Percentiles rank a stretch among this genome's conserved stretches.
Evolutionary conservation across 2,888 invertebrate species (phyloP).

Genomic region (Phaonia tiefii): DNA sequence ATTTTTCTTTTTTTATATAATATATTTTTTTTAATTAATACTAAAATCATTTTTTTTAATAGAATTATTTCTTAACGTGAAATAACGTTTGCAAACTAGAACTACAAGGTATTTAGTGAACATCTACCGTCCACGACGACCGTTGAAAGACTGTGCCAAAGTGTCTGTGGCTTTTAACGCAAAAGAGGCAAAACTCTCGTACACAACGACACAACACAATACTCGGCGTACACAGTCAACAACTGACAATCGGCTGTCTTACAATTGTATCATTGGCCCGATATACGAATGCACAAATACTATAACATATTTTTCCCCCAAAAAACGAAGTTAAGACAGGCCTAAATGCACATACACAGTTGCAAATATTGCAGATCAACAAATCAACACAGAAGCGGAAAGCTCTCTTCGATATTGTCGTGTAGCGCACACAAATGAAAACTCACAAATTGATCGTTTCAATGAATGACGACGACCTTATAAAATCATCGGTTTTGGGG

Average conservation of each 20-base stretch:
- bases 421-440: not conserved
- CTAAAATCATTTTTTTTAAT: too few relatives aligned
- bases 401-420: not conserved
- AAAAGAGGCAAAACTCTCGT: not conserved
- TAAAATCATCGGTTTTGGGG: not conserved
- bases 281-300: not conserved
- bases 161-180: constrained; percentile 61
- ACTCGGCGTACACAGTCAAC: not conserved
- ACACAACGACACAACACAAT: too few relatives aligned
- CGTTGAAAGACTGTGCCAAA: constrained; percentile 69
- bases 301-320: not conserved
- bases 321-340: not conserved
- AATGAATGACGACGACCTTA: constrained; percentile 22
- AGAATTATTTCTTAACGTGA: too few relatives aligned
- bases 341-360: not conserved
- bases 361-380: not conserved
- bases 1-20: too few relatives aligned
- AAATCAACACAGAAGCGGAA: constrained; percentile 15
- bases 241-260: not conserved
- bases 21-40: too few relatives aligned
- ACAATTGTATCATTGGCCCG: constrained; percentile 3
- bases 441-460: constrained; percentile 24
- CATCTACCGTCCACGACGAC: constrained; percentile 64
- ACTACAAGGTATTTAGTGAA: constrained; percentile 14
- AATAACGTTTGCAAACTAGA: too few relatives aligned